Percentiles rank a stretch among this genome's conserved stretches.
These are phyloP conservation scores for Thumatha senex DNA, from an alignment of 2,888 invertebrate genomes.

Conservation along the genomic window DNA sequence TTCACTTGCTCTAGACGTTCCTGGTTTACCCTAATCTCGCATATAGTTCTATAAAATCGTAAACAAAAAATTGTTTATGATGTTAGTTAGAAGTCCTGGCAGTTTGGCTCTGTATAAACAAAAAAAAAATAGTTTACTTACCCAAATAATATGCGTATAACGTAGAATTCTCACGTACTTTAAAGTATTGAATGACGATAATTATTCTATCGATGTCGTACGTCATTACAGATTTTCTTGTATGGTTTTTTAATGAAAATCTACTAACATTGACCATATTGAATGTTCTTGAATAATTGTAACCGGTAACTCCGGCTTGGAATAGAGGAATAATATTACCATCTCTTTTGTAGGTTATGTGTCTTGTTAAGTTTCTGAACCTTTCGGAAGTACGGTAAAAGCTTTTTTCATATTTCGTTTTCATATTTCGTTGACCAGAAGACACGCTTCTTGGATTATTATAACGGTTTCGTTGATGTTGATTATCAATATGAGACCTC, in stretches of 20 bases:
- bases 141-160: slow-evolving; percentile 65
- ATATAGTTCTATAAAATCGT: no score
- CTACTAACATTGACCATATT: slow-evolving; percentile 57
- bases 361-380: slow-evolving; percentile 56
- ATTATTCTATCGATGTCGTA: slow-evolving; percentile 35
- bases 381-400: slow-evolving; percentile 60
- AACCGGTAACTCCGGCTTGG: slow-evolving; percentile 52
- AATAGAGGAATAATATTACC: slow-evolving; percentile 48
- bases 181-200: slow-evolving; percentile 69
- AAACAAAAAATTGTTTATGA: no score
- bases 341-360: slow-evolving; percentile 45
- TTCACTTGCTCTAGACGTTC: no score
- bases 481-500: slow-evolving; percentile 12
- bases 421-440: slow-evolving; percentile 15
- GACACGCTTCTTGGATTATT: slow-evolving; percentile 3
- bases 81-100: no score
- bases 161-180: slow-evolving; percentile 69
- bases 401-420: slow-evolving; percentile 52
- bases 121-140: slow-evolving; percentile 31
- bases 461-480: neutral
- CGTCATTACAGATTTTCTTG: slow-evolving; percentile 31
- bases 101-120: no score
- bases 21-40: no score
- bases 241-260: slow-evolving; percentile 43
- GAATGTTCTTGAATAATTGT: slow-evolving; percentile 60